Conservation (phyloP, 1,140 invertebrate genomes). For the Pseudachorutes palmiensis region DNA sequence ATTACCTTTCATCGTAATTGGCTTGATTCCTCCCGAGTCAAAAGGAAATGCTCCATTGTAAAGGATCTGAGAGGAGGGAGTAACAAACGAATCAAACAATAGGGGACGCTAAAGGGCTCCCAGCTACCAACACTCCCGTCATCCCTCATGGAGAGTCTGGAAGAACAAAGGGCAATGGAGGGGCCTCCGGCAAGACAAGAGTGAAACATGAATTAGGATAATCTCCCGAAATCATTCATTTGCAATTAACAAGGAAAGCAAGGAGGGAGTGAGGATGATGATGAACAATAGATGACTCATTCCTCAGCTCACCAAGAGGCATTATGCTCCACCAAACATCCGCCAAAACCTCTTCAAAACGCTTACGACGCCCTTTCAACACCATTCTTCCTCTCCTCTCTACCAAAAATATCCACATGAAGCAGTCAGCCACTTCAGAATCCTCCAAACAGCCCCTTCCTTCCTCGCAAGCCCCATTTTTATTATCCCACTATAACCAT, state of each 20-base stretch:
- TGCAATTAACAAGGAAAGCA: not conserved
- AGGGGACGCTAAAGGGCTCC: too few species aligned
- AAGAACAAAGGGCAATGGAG: too few species aligned
- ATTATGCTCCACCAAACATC: slow-evolving; percentile 17
- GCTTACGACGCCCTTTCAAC: not conserved
- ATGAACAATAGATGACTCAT: slow-evolving; percentile 8
- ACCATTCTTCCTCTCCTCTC: not conserved
- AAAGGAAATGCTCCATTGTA: not conserved
- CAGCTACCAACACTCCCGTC: too few species aligned
- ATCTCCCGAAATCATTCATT: slow-evolving; percentile 4
- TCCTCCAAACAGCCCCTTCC: not conserved
- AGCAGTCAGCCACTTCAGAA: not conserved
- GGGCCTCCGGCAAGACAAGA: not conserved
- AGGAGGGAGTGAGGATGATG: not conserved
- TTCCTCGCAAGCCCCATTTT: not conserved
- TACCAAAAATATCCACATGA: not conserved
- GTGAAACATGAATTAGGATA: not conserved
- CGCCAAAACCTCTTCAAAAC: slow-evolving; percentile 9
- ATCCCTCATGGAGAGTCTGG: too few species aligned
- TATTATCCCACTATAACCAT: not conserved
- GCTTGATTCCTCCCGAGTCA: not conserved
- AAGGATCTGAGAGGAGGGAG: not conserved
- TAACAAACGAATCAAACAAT: not conserved
- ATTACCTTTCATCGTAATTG: slow-evolving; percentile 11
- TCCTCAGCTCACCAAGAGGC: not conserved